Evolutionary conservation across 2,113 vertebrate species (phyloP), one percentile per base, ranked within the genome.

Genomic region (Hiodon tergisus): DNA sequence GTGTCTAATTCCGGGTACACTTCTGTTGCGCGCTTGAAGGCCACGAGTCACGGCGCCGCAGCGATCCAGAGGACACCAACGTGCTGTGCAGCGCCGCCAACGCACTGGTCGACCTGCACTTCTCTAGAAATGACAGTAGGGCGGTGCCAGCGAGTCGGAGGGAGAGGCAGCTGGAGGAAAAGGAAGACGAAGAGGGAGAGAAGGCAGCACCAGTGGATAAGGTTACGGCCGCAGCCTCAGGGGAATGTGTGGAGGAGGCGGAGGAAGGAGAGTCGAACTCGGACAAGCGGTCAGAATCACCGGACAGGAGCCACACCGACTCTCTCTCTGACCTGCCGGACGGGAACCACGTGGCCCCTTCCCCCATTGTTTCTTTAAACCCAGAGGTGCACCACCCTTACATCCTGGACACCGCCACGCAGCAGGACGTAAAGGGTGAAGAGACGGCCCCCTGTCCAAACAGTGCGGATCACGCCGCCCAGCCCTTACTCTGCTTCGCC

Each of bases 21-120:
- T 7, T 3, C 78, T 78, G 69, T 66, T 75, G 67, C 66, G 16
- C 76, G 17, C 75, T 79, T 77, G 2, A 85, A 99, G 97, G 96
- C 75, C 98, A 98, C 0, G 94, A 95, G 77, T 97, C 95, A 46
- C 92, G 95, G 71, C 90, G 89, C 66, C 94, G 95, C 80, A 98
- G 95, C 47, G 96, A 97, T 84, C 98, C 95, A 0, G 96, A 99
- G 53, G 94, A 95, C 48, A 95, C 94, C 4, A 93, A 93, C 2
- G 94, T 94, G 7, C 80, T 87, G 52, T 94, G 96, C 74, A 93
- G 93, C 13, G 79, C 88, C 1, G 89, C 88, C 72, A 95, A 95
- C 52, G 63, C 76, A 0, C 79, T 86, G 50, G 74, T 66, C 3
- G 86, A 85, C 65, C 69, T 82, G 2, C 76, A 75, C 31, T 83